Base-by-base conservation (phyloP, 2,797 vertebrate genomes). In the Trachurus trachurus region DNA sequence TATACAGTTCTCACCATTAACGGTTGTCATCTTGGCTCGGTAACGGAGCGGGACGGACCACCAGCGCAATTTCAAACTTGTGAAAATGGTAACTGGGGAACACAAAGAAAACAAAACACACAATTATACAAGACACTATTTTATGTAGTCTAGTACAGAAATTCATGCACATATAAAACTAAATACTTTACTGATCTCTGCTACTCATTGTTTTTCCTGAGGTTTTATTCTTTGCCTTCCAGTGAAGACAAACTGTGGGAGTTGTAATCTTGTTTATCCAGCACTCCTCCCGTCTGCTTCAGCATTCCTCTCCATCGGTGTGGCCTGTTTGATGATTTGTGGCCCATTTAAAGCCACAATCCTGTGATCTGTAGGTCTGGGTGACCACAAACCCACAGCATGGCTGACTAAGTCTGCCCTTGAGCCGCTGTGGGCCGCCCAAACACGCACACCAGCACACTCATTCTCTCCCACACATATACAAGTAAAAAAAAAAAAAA, bases 311-410 rank as follows among this genome's bases (percentile, higher is more conserved):
- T 79, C 60, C 52, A 72, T 82, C 78, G 22, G 73, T 26, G 87
- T 88, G 87, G 87, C 88, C 86, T 78, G 69, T 84, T 87, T 86
- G 88, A 88, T 80, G 88, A 92, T 90, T 91, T 93, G 92, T 26
- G 85, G 87, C 75, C 76, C 85, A 88, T 89, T 91, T 86, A 80
- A 86, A 90, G 74, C 91, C 90, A 83, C 91, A 89, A 66, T 84
- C 87, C 76, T 92, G 85, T 90, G 90, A 93, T 91, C 85, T 87
- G 78, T 62, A 54, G 88, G 87, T 88, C 59, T 44, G 54, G 44
- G 52, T 65, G 84, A 90, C 92, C 91, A 82, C 89, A 93, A 89
- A 75, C 74, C 72, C 78, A 84, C 74, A 82, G 76, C 66, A 49
- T 40, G 53, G 63, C 78, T 42, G 69, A 88, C 90, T 79, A 26